Percentiles rank a stretch among this genome's conserved stretches.
Conservation (phyloP, 2,888 invertebrate genomes). For the Stenoptilia bipunctidactyla region DNA sequence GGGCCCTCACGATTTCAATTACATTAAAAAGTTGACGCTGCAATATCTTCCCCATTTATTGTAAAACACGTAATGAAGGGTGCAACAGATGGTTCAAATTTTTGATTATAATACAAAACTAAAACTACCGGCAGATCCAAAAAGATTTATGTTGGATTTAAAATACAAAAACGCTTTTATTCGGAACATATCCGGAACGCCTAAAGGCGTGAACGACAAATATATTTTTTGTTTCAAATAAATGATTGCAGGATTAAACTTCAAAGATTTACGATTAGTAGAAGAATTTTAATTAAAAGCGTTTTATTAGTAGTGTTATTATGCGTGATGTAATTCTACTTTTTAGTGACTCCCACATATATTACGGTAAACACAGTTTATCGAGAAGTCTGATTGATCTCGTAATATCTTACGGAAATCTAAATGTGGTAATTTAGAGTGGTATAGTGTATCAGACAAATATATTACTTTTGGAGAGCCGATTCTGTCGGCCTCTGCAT, state of each 20-base stretch:
- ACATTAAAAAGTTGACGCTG: constrained; percentile 63
- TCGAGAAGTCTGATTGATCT: constrained; percentile 27
- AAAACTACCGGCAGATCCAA: constrained; percentile 49
- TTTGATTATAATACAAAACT: constrained; percentile 49
- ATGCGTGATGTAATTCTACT: neutral
- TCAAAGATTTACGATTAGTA: constrained; percentile 2
- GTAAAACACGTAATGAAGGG: constrained; percentile 58
- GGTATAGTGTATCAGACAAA: constrained; percentile 29
- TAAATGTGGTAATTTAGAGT: constrained; percentile 50
- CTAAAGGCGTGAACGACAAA: constrained; percentile 51
- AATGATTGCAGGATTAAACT: constrained; percentile 25
- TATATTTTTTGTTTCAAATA: constrained; percentile 41
- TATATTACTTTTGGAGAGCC: constrained; percentile 14
- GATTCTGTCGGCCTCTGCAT: constrained; percentile 42
- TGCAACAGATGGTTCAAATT: constrained; percentile 66
- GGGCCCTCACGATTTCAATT: constrained; percentile 60
- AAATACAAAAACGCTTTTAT: constrained; percentile 52
- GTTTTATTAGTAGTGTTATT: neutral
- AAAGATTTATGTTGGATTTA: constrained; percentile 66
- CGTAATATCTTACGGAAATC: constrained; percentile 40
- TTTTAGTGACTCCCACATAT: constrained; percentile 4
- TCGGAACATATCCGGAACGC: constrained; percentile 53
- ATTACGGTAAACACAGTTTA: constrained; percentile 16
- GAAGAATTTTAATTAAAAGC: constrained; percentile 1
- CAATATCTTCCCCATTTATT: constrained; percentile 39